Evolutionary conservation across 2,888 invertebrate species (phyloP), one percentile per base, ranked within the genome.

Genomic region (Pedicia rivosa): DNA sequence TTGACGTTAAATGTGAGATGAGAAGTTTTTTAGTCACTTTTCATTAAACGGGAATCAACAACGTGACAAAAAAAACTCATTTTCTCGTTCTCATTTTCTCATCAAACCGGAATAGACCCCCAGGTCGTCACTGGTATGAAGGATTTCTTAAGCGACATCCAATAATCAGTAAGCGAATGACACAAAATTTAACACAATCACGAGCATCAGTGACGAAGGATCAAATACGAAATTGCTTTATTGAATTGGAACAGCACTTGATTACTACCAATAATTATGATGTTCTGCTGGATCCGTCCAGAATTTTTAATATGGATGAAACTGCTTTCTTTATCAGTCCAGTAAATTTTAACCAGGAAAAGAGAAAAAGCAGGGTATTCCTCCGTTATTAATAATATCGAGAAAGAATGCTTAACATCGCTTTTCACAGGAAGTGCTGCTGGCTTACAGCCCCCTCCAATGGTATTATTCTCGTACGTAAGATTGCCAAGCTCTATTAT

Each of bases 261-360:
- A 37, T 43, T 20, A 38, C 40, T 26, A 45, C 46, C 32, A 41
- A 45, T 15, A 25, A 50, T 24, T 34, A 42, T 24, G 44, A 48
- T 17, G 44, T 50, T 33, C 39, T 50, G 22, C 26, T 40, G 17
- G 44, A 55, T 40, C 49, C 50, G 16, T 36, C 36, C 5, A 39
- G 52, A 24, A 45, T 55, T 35, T 57, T 50, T 35, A 55, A 56
- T 44, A 45, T 44, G n/a, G 58, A 59, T 43, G 56, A 59, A 42
- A 41, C 46, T 19, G 46, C 44, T 15, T 46, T 55, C 41, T 45
- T 41, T 37, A 33, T 52, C n/a, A 24, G 40, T 42, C 38, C 53
- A 52, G n/a, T 49, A 48, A 29, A 47, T 47, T 12, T 37, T 50
- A 16, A 44, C 42, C 9, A 32, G 32, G 40, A 48, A 47, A 42